Evolutionary conservation across 2,797 vertebrate species (phyloP), one percentile per base, ranked within the genome.

Genomic region (Lagocephalus sceleratus): DNA sequence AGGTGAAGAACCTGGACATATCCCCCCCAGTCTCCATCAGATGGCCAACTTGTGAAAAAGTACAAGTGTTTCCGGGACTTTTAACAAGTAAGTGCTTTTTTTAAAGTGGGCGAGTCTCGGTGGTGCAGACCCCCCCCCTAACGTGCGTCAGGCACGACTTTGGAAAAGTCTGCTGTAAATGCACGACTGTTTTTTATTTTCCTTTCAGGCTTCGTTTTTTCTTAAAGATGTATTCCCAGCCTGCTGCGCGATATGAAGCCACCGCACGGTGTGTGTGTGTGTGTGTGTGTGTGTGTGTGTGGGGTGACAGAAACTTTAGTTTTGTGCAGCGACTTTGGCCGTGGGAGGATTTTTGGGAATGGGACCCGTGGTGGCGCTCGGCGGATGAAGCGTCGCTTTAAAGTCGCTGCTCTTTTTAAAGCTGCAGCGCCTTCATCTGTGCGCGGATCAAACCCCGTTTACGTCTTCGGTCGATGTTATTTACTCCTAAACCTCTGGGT

Each of bases 41-140:
- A 82, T 83, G 83, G 76, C 54, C 69, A 81, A 81, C 53, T 81
- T 80, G 32, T 85, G 72, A 78, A 76, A 79, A 78, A 82, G 75
- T 80, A 58, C 43, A 62, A 29, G 56, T 40, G 53, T 57, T 46
- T 15, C 56, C 60, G 66, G 66, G 53, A 52, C 59, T 74, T 57
- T 43, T 19, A 17, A 15, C 58, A 53, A 68, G 86, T 86, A 69
- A 85, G 79, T 81, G 35, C 2, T 12, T 32, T 25, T 32, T 25
- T 14, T 3, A 8, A 47, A 26, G 8, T 41, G 14, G 25, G 25
- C 25, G 25, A 25, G 25, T 25, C 25, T 25, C 8, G 8, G 25
- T 29, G 9, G 9, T 29, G 29, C 29, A 29, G 29, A 29, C 7
- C 26, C 2, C 26, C 26, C 26, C 26, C 26, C 26, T 7, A 29